These are phyloP conservation scores for Sinosuthora webbiana DNA, from an alignment of 2,113 vertebrate species.

Conservation along the genomic window DNA sequence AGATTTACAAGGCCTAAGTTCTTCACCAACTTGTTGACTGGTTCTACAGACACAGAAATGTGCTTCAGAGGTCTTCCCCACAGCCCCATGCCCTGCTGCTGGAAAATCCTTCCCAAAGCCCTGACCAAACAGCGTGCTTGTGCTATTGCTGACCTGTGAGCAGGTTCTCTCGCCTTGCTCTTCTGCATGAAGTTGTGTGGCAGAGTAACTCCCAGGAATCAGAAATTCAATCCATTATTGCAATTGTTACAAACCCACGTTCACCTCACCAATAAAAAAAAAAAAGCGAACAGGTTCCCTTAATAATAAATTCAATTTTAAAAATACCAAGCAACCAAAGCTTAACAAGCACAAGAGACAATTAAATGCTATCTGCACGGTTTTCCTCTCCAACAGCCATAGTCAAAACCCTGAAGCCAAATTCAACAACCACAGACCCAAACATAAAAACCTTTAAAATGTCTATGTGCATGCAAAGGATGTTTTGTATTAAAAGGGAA, in stretches of 20 bases:
- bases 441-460: background rate
- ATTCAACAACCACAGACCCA: background rate
- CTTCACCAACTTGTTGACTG: background rate
- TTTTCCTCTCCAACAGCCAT: background rate
- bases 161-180: background rate
- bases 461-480: background rate
- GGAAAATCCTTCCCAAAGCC: background rate
- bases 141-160: background rate
- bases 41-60: background rate
- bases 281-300: background rate
- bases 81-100: background rate
- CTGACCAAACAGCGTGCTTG: fast-evolving
- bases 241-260: background rate
- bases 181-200: background rate
- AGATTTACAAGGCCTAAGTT: background rate
- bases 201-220: background rate
- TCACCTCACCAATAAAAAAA: background rate
- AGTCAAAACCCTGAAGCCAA: background rate
- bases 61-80: background rate
- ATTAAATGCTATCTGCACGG: background rate
- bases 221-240: background rate
- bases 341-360: background rate
- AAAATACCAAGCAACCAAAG: background rate
- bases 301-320: background rate
- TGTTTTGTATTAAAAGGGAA: conserved; percentile 54